These are phyloP conservation scores for Crypturellus undulatus DNA, from an alignment of 2,113 vertebrate genomes.

Conservation along the genomic window DNA sequence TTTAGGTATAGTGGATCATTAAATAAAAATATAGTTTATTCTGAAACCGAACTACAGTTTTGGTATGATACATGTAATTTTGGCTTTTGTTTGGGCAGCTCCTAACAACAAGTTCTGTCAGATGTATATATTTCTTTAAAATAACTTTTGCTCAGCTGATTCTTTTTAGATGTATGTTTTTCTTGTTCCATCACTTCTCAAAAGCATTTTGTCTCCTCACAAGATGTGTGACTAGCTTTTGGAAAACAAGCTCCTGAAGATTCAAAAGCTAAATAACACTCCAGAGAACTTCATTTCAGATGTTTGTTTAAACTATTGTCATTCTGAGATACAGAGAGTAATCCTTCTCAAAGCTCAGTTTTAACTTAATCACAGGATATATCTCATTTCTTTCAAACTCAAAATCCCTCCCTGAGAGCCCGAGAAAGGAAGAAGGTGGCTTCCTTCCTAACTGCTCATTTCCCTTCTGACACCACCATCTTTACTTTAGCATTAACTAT, in stretches of 20 bases:
- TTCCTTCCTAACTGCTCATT: conserved; percentile 70
- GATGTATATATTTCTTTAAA: neutral
- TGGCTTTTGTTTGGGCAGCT: neutral
- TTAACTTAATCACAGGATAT: conserved; percentile 37
- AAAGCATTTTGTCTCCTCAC: neutral
- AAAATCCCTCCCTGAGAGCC: neutral
- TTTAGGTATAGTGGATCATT: neutral
- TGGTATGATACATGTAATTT: neutral
- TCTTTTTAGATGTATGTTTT: neutral
- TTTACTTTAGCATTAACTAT: neutral
- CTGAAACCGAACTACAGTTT: neutral
- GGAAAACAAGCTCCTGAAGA: neutral
- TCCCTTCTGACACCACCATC: neutral
- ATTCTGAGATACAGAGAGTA: conserved; percentile 55
- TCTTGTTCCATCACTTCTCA: neutral
- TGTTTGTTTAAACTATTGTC: conserved; percentile 36
- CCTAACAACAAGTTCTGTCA: neutral
- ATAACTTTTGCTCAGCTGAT: neutral
- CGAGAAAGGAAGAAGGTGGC: conserved; percentile 3
- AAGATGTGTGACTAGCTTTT: neutral
- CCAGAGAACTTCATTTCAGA: neutral
- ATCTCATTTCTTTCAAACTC: conserved; percentile 30
- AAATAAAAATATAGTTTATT: neutral
- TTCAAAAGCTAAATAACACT: neutral
- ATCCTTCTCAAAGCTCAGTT: neutral